A percentile compares a stretch with the other conserved stretches of the same genome.
Conservation (phyloP, 2,113 vertebrate species). For the Rhombomys opimus region DNA sequence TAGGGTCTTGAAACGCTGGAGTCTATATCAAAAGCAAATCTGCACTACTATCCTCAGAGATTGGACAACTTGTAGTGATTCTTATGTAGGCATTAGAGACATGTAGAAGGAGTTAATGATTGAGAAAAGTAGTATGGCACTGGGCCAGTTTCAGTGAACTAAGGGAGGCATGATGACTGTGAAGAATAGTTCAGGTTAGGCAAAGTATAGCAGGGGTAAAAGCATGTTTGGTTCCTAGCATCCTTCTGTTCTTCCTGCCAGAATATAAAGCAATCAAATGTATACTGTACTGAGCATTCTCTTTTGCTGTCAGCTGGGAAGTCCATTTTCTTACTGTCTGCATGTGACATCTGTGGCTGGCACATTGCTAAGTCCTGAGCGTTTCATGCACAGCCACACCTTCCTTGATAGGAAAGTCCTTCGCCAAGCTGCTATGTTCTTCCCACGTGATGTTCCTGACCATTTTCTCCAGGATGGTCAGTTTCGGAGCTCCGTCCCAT, state of each 20-base stretch:
- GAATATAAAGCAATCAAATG: neutral
- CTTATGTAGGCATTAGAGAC: conserved; percentile 25
- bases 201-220: conserved; percentile 20
- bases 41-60: neutral
- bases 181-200: conserved; percentile 39
- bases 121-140: conserved; percentile 33
- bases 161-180: neutral
- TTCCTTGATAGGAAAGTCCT: conserved; percentile 12
- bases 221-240: conserved; percentile 34
- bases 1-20: conserved; percentile 62
- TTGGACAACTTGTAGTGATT: conserved; percentile 40
- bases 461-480: conserved; percentile 50
- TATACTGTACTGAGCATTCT: neutral
- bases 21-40: conserved; percentile 25
- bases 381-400: neutral
- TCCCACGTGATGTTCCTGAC: neutral
- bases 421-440: neutral
- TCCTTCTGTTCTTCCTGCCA: conserved; percentile 42
- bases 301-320: conserved; percentile 44
- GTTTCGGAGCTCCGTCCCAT: neutral
- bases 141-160: conserved; percentile 26
- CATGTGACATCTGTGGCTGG: neutral
- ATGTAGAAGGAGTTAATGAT: conserved; percentile 17
- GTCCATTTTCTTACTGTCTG: neutral
- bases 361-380: conserved; percentile 28